phyloP scores from a whole-genome alignment of 1,140 invertebrate genomes.

The Nymphalis io region DNA sequence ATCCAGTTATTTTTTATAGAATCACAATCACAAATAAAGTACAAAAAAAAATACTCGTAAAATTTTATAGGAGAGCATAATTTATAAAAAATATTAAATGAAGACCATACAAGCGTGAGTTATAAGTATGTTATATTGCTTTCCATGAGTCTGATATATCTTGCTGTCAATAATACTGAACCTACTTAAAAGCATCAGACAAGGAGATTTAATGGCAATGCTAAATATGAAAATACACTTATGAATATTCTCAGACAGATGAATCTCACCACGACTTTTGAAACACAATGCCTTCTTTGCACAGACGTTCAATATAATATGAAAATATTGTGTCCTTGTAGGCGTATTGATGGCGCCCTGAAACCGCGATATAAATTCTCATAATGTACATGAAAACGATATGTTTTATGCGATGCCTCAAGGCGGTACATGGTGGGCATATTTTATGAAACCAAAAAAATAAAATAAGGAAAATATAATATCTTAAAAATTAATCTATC shows the following conservation, averaged over 20 bases:
- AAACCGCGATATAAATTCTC: conserved; percentile 55
- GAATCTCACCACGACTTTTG: conserved; percentile 76
- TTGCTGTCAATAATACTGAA: conserved; percentile 56
- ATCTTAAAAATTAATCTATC: conserved; percentile 43
- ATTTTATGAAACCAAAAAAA: conserved; percentile 37
- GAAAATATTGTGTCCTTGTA: conserved; percentile 64
- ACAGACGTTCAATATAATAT: conserved; percentile 54
- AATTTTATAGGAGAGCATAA: conserved; percentile 36
- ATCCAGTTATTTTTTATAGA: too few species aligned
- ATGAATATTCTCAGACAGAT: conserved; percentile 69
- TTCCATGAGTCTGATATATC: conserved; percentile 56
- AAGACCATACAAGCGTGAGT: conserved; percentile 37
- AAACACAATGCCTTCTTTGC: conserved; percentile 67
- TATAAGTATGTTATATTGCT: conserved; percentile 51
- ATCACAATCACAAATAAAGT: too few species aligned
- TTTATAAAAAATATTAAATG: conserved; percentile 38
- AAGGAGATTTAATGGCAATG: conserved; percentile 71
- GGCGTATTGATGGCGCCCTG: conserved; percentile 62
- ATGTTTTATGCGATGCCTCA: conserved; percentile 43
- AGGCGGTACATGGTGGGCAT: conserved; percentile 38
- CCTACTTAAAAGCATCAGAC: conserved; percentile 66
- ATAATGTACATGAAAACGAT: conserved; percentile 44
- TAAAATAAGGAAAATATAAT: conserved; percentile 33
- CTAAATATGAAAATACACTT: conserved; percentile 64
- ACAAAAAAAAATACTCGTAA: too few species aligned